phyloP scores from a whole-genome alignment of 1,140 invertebrate species.

The Gonioctena quinquepunctata region DNA sequence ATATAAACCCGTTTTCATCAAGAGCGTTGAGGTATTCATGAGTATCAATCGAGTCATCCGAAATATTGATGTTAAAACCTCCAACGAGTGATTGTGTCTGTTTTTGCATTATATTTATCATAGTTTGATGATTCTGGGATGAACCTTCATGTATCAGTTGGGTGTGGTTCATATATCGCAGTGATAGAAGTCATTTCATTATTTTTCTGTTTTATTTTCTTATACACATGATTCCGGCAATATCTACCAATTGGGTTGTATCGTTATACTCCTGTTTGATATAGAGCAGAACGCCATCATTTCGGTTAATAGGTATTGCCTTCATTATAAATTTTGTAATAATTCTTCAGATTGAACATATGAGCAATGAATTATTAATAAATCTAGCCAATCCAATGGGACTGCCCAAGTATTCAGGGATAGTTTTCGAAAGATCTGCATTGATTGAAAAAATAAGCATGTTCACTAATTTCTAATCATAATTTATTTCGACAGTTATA shows the following conservation, averaged over 20 bases:
- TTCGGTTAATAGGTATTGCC: constrained; percentile 2
- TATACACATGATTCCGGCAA: neutral
- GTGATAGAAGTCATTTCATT: neutral
- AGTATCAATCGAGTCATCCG: neutral
- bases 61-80: neutral
- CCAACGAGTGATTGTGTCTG: neutral
- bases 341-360: neutral
- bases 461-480: too few species aligned
- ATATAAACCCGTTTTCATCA: neutral
- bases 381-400: too few species aligned
- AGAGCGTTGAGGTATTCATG: neutral
- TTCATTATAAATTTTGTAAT: neutral
- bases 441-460: too few species aligned
- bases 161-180: neutral
- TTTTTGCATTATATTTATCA: neutral
- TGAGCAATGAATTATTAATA: too few species aligned
- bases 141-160: neutral
- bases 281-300: neutral
- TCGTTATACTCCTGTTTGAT: neutral
- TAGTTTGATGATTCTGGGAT: neutral
- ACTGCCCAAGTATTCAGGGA: too few species aligned
- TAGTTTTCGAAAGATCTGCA: too few species aligned
- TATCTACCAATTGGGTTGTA: neutral
- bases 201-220: neutral
- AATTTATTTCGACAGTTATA: too few species aligned